A percentile compares a stretch with the other conserved stretches of the same genome.
Evolutionary conservation across 2,113 vertebrate genomes (phyloP).

Genomic region (Pelecanus crispus): DNA sequence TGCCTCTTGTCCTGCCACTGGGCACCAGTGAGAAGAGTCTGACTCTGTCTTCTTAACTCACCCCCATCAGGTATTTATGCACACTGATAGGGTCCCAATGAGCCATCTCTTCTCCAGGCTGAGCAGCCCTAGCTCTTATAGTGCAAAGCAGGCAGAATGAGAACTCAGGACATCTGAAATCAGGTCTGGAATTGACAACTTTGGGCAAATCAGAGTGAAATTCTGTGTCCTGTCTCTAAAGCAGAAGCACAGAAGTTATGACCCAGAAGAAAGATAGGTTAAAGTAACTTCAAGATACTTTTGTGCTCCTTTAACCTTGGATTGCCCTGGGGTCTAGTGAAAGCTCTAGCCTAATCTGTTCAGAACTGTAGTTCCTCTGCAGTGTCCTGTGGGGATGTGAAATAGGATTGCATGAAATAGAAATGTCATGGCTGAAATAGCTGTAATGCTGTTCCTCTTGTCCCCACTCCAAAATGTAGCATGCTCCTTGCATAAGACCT

Average conservation of each 20-base stretch:
- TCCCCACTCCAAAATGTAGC: not conserved
- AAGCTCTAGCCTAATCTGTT: not conserved
- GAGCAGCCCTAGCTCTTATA: not conserved
- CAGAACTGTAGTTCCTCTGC: not conserved
- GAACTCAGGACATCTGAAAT: not conserved
- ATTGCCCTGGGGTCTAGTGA: not conserved
- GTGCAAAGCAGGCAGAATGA: not conserved
- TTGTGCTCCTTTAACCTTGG: slow-evolving; percentile 10
- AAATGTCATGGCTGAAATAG: slow-evolving; percentile 42
- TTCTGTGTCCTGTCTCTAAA: not conserved
- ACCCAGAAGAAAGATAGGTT: not conserved
- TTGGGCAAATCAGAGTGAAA: not conserved
- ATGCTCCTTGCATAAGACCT: not conserved
- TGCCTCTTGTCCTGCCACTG: not conserved
- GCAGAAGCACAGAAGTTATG: not conserved
- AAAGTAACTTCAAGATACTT: not conserved
- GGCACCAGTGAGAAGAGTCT: not conserved
- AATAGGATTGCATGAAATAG: slow-evolving; percentile 45
- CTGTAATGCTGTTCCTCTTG: not conserved
- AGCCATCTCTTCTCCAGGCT: not conserved
- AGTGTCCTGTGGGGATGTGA: slow-evolving; percentile 12
- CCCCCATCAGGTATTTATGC: not conserved
- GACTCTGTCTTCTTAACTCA: not conserved
- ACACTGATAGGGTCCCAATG: not conserved
- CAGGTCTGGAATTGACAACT: not conserved